phyloP scores from a whole-genome alignment of 2,113 vertebrate genomes.

The Cygnus atratus region DNA sequence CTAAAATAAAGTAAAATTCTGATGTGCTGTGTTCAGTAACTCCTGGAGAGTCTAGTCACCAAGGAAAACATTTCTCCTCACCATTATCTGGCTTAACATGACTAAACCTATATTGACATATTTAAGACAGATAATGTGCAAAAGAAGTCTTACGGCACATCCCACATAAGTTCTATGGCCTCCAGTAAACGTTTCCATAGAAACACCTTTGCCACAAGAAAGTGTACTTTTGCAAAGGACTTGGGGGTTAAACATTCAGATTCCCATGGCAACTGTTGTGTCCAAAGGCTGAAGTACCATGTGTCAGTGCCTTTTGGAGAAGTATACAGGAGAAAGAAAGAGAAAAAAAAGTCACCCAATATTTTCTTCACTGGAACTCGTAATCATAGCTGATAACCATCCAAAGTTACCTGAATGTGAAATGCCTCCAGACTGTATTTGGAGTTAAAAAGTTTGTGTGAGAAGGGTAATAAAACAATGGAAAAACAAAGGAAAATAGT shows the following conservation, averaged over 20 bases:
- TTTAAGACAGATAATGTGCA: conserved; percentile 42
- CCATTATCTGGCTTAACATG: conserved; percentile 10
- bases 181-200: conserved; percentile 75
- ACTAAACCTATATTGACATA: conserved; percentile 27
- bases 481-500: not conserved
- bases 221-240: conserved; percentile 65
- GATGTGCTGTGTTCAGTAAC: not conserved
- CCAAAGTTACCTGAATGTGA: not conserved
- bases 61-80: not conserved
- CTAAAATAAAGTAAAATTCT: conserved; percentile 33
- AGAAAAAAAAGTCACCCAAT: not conserved
- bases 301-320: conserved; percentile 50
- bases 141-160: conserved; percentile 55
- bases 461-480: not conserved
- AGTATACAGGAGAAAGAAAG: conserved; percentile 34
- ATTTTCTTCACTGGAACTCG: conserved; percentile 59
- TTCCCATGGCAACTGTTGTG: conserved; percentile 73
- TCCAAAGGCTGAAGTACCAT: conserved; percentile 58
- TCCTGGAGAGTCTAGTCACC: not conserved
- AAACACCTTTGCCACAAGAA: conserved; percentile 66
- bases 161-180: conserved; percentile 46
- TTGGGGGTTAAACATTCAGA: conserved; percentile 62
- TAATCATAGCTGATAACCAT: conserved; percentile 9
- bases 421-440: not conserved
- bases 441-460: not conserved